phyloP scores from a whole-genome alignment of 1,140 invertebrate species.

The Coelopa frigida region DNA sequence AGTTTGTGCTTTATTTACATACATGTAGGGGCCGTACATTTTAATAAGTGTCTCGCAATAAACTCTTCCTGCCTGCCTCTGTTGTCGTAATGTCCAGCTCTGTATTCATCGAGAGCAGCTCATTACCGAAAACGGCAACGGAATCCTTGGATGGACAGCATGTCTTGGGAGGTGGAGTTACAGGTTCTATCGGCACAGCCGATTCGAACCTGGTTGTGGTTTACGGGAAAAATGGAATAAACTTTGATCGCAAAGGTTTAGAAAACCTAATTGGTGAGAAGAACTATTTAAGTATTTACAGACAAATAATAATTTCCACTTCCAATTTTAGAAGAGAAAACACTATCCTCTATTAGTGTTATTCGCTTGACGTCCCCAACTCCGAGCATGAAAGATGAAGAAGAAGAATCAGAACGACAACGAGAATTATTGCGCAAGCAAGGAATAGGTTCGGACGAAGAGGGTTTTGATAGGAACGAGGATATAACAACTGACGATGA shows the following conservation, averaged over 20 bases:
- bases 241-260: constrained; percentile 61
- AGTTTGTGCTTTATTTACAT: too few relatives aligned
- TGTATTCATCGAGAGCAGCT: constrained; percentile 31
- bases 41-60: too few relatives aligned
- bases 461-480: constrained; percentile 24
- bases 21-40: too few relatives aligned
- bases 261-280: constrained; percentile 63
- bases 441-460: constrained; percentile 19
- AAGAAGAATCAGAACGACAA: constrained; percentile 27
- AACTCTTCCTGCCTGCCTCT: too few relatives aligned
- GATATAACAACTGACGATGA: constrained; percentile 20
- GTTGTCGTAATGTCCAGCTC: constrained; percentile 37
- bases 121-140: constrained; percentile 17
- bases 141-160: background rate
- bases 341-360: constrained; percentile 40
- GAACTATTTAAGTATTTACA: background rate
- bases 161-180: background rate
- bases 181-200: background rate
- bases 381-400: constrained; percentile 41
- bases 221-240: constrained; percentile 65
- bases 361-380: constrained; percentile 40
- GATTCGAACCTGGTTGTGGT: constrained; percentile 56
- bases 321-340: constrained; percentile 29
- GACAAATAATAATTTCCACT: constrained; percentile 20
- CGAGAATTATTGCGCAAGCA: constrained; percentile 29